phyloP scores from a whole-genome alignment of 2,113 vertebrate species.

The Mastomys coucha region DNA sequence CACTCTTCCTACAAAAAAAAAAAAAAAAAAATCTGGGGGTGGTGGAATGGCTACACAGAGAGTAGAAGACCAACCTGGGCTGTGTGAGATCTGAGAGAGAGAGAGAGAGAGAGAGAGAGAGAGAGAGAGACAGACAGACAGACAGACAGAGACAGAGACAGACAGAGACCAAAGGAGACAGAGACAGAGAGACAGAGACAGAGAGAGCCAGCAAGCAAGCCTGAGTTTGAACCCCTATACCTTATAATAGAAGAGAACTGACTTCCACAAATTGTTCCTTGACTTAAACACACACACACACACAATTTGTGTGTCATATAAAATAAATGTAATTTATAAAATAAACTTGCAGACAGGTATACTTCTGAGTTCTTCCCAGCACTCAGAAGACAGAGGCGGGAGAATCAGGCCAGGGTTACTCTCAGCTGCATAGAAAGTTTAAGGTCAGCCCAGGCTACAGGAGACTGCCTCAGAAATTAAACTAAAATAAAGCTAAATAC shows the following conservation, averaged over 20 bases:
- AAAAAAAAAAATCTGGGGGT: neutral
- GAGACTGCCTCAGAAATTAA: neutral
- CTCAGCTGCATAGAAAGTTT: neutral
- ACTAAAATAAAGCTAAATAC: neutral
- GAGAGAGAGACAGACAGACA: too few species aligned
- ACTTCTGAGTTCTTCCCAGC: neutral
- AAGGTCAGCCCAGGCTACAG: neutral
- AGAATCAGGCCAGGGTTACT: neutral
- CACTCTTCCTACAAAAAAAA: neutral
- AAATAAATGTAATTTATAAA: constrained; percentile 3
- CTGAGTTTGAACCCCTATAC: neutral
- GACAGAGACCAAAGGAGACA: neutral
- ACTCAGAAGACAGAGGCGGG: neutral
- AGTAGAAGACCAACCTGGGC: neutral
- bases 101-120: too few species aligned
- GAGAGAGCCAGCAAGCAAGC: neutral
- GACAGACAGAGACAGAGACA: neutral
- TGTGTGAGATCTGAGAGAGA: neutral
- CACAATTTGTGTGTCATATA: neutral
- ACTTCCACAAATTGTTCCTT: too few species aligned
- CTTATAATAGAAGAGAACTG: neutral
- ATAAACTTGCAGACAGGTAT: neutral
- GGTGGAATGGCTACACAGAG: neutral
- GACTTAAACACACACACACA: neutral
- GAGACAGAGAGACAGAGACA: too few species aligned